Evolutionary conservation across 2,797 vertebrate species (phyloP).

Genomic region (Gallinago nigripennis): DNA sequence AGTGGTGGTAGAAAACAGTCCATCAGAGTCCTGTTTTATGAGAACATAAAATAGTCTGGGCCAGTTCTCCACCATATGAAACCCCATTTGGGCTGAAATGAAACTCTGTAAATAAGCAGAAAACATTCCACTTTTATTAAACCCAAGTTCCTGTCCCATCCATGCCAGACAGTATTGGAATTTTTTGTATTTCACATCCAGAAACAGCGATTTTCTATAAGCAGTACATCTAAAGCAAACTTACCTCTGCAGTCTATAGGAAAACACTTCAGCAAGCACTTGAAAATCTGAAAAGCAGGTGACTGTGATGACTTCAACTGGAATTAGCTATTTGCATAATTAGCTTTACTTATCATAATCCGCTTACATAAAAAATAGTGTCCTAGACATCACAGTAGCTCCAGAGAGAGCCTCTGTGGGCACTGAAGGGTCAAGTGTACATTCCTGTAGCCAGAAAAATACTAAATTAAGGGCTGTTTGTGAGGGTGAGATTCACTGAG

Average conservation of each 20-base stretch:
- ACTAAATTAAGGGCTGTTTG: not conserved
- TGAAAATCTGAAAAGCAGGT: not conserved
- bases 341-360: not conserved
- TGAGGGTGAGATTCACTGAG: not conserved
- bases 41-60: not conserved
- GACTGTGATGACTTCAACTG: not conserved
- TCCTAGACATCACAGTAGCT: not conserved
- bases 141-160: not conserved
- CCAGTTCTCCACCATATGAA: not conserved
- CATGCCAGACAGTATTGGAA: not conserved
- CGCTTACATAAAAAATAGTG: not conserved
- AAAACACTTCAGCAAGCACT: not conserved
- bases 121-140: not conserved
- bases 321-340: not conserved
- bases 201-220: not conserved
- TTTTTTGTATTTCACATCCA: not conserved
- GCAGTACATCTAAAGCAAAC: not conserved
- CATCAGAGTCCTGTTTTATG: not conserved
- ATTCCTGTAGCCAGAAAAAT: not conserved
- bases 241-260: not conserved
- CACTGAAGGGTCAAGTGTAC: not conserved
- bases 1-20: not conserved
- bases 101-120: not conserved
- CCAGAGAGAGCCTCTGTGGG: not conserved
- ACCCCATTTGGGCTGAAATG: not conserved